Evolutionary conservation across 2,797 vertebrate genomes (phyloP), one percentile per base, ranked within the genome.

Genomic region (Phataginus tetradactyla): DNA sequence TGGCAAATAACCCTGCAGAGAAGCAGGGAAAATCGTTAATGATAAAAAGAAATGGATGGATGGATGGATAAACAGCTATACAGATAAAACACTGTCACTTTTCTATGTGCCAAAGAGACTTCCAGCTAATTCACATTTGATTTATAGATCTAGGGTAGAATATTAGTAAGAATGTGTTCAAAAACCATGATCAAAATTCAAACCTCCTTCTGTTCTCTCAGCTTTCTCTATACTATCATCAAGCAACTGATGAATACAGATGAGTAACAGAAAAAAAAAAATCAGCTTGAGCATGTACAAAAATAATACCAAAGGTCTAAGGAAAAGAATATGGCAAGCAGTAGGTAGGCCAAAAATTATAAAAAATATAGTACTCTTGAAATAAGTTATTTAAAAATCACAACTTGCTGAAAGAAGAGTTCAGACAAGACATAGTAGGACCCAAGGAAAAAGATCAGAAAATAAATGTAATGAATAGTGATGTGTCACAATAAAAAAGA

Each of bases 251-350:
- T 53, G 17, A 39, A 17, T 51, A 0, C 5, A 45, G 37, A 25
- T 49, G 4, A 84, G 25, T 9, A 86, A n/a, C 1, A 81, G n/a
- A 13, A 72, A 72, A 80, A 42, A 42, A 32, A 75, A 71, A 55
- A 34, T 42, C 69, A 69, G 2, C 63, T 81, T 53, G 39, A 25
- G 27, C 21, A 45, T 69, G n/a, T 15, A 83, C 27, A 59, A 80
- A 95, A 39, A 94, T 12, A 95, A 32, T 69, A 55, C 39, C 27
- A 91, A 91, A 87, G 88, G 7, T 27, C 42, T 78, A 81, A 81
- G 75, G n/a, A 66, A 96, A 95, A 66, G 15, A 79, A 37, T 55
- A 66, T 55, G 32, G 25, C 53, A 84, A 95, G 69, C 7, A 66
- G 32, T 51, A 85, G 25, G 13, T 53, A 79, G 53, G 11, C 20